Conservation (phyloP, 2,113 vertebrate genomes). For the Puntigrus tetrazona region DNA sequence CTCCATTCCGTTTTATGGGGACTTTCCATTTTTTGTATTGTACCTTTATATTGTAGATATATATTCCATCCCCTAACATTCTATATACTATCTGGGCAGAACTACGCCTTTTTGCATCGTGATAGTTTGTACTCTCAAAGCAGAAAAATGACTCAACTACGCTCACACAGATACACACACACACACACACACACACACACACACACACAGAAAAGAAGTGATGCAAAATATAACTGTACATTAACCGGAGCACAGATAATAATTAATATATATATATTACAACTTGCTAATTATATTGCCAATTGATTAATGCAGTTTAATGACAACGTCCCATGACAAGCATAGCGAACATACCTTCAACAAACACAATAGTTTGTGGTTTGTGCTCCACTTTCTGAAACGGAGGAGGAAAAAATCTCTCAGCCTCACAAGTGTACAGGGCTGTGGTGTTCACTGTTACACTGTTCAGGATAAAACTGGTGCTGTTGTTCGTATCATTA, state of each 20-base stretch:
- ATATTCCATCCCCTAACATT: neutral
- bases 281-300: neutral
- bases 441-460: constrained; percentile 26
- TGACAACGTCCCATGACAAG: neutral
- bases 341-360: constrained; percentile 46
- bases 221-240: neutral
- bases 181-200: neutral
- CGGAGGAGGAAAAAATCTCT: constrained; percentile 51
- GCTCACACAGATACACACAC: no score
- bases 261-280: neutral
- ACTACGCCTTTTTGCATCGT: neutral
- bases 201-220: neutral
- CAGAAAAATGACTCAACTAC: neutral
- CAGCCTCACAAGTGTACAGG: constrained; percentile 47
- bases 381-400: neutral
- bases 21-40: neutral
- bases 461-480: constrained; percentile 29
- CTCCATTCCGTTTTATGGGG: neutral
- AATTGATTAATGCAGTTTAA: neutral
- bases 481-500: neutral
- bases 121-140: neutral
- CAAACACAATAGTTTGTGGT: constrained; percentile 36
- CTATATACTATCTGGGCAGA: neutral
- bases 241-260: neutral
- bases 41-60: no score